Percentiles rank a stretch among this genome's conserved stretches.
These are phyloP conservation scores for Philereme vetulata DNA, from an alignment of 2,888 invertebrate species.

Conservation along the genomic window DNA sequence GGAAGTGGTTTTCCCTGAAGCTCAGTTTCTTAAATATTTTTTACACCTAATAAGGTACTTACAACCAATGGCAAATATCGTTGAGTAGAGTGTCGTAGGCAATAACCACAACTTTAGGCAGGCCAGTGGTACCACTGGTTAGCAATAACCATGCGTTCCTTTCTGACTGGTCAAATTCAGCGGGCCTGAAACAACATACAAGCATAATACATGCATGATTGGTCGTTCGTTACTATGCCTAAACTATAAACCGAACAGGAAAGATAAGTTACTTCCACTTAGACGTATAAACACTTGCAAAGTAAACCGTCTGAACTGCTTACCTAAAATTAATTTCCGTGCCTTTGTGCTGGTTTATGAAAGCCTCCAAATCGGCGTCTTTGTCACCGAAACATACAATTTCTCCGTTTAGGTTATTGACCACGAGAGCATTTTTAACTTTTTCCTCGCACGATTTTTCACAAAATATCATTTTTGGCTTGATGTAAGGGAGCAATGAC, in stretches of 20 bases:
- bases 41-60: slow-evolving; percentile 19
- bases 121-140: slow-evolving; percentile 61
- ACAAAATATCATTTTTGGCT: slow-evolving; percentile 56
- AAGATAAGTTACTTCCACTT: no score
- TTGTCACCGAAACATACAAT: slow-evolving; percentile 53
- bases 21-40: no score
- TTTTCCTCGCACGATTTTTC: slow-evolving; percentile 45
- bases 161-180: slow-evolving; percentile 50
- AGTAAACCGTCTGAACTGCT: slow-evolving; percentile 13
- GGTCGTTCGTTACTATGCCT: no score
- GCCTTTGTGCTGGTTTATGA: slow-evolving; percentile 47
- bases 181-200: slow-evolving; percentile 47
- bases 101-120: slow-evolving; percentile 54
- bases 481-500: slow-evolving; percentile 38
- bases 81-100: slow-evolving; percentile 50
- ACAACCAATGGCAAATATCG: slow-evolving; percentile 56
- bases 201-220: neutral
- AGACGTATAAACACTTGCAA: neutral
- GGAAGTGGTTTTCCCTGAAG: no score
- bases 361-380: slow-evolving; percentile 44
- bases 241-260: no score
- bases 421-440: slow-evolving; percentile 42
- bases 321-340: slow-evolving; percentile 52
- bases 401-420: slow-evolving; percentile 34
- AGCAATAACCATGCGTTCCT: slow-evolving; percentile 55